These are phyloP conservation scores for Wiebesia pumilae DNA, from an alignment of 1,140 invertebrate genomes.

Conservation along the genomic window DNA sequence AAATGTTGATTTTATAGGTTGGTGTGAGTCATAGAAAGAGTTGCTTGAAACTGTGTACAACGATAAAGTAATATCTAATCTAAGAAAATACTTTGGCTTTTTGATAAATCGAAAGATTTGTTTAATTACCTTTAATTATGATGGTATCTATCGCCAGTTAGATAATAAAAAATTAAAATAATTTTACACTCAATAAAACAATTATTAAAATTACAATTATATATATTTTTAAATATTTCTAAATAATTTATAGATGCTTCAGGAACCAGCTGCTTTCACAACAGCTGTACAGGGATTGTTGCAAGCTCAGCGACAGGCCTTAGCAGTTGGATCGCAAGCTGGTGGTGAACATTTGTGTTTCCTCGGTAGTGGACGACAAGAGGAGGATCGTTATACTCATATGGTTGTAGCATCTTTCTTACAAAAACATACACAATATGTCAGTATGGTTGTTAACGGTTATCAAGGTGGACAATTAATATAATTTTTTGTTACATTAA, in stretches of 20 bases:
- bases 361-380: slow-evolving; percentile 94
- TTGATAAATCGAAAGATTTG: too few relatives aligned
- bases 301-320: slow-evolving; percentile 91
- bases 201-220: too few relatives aligned
- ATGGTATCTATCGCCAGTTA: too few relatives aligned
- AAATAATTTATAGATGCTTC: slow-evolving; percentile 84
- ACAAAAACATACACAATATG: slow-evolving; percentile 93
- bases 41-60: too few relatives aligned
- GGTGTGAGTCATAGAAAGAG: too few relatives aligned
- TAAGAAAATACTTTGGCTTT: too few relatives aligned
- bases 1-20: too few relatives aligned
- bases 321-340: slow-evolving; percentile 90
- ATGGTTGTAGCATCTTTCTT: slow-evolving; percentile 99
- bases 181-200: too few relatives aligned
- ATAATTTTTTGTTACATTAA: slow-evolving; percentile 31
- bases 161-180: too few relatives aligned
- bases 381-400: slow-evolving; percentile 97
- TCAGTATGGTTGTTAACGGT: slow-evolving; percentile 94
- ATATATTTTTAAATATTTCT: background rate
- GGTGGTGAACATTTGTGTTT: slow-evolving; percentile 98
- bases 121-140: too few relatives aligned
- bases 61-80: too few relatives aligned
- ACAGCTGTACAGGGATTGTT: slow-evolving; percentile 96
- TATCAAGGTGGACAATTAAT: slow-evolving; percentile 81
- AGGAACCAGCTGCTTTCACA: slow-evolving; percentile 94